Evolutionary conservation across 1,140 invertebrate genomes (phyloP).

Genomic region (Cydia amplana): DNA sequence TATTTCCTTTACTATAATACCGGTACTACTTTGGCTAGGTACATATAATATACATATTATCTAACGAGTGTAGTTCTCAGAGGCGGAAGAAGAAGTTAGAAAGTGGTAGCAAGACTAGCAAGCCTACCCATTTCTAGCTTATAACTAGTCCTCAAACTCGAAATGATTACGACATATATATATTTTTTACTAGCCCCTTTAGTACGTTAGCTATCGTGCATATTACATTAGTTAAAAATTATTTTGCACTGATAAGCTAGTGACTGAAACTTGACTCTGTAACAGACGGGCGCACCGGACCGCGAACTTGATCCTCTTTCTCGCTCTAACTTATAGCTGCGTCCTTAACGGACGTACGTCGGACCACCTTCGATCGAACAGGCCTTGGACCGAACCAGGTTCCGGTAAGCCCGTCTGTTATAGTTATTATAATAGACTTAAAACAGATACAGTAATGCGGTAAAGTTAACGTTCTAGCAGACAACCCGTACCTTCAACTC

Average conservation of each 20-base stretch:
- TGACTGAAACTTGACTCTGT: background rate
- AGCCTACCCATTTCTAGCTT: background rate
- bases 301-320: too few relatives aligned
- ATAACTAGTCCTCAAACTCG: background rate
- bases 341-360: too few relatives aligned
- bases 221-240: background rate
- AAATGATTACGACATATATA: background rate
- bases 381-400: too few relatives aligned
- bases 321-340: too few relatives aligned
- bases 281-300: too few relatives aligned
- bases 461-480: constrained; percentile 4
- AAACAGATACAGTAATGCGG: background rate
- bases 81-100: background rate
- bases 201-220: background rate
- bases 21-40: background rate
- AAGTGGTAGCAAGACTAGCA: background rate
- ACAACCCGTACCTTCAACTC: constrained; percentile 14
- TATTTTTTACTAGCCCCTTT: background rate
- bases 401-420: too few relatives aligned
- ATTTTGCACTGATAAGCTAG: too few relatives aligned
- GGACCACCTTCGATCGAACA: too few relatives aligned
- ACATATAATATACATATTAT: background rate
- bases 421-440: background rate
- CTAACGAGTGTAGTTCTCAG: background rate
- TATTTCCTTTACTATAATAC: constrained; percentile 17